These are phyloP conservation scores for Sebastes miniatus DNA, from an alignment of 2,797 vertebrate species.

Conservation along the genomic window DNA sequence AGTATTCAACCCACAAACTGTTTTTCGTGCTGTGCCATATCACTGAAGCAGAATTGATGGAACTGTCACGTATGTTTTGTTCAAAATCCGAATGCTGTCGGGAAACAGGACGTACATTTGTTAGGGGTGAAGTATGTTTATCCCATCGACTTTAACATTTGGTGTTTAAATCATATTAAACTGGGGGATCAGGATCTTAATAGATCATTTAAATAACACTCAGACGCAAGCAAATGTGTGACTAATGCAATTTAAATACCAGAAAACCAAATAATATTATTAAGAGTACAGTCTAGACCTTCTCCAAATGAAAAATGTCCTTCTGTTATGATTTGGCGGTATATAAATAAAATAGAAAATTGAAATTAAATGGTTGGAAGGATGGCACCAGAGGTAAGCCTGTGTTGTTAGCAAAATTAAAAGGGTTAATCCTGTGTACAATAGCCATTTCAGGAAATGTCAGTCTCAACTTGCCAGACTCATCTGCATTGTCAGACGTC, in stretches of 20 bases:
- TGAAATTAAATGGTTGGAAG: background rate
- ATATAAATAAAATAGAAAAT: too few relatives aligned
- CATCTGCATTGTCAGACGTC: background rate
- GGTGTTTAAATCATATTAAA: background rate
- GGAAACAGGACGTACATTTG: background rate
- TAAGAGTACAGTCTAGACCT: too few relatives aligned
- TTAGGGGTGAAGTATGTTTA: background rate
- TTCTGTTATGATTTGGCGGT: too few relatives aligned
- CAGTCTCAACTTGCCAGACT: background rate
- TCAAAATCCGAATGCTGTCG: background rate
- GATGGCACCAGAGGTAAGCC: background rate
- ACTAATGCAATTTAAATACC: background rate
- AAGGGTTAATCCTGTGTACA: background rate
- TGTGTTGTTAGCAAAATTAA: background rate
- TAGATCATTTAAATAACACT: background rate
- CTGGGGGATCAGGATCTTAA: background rate
- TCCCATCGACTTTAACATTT: background rate
- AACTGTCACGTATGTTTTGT: background rate
- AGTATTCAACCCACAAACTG: conserved; percentile 16
- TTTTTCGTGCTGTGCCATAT: conserved; percentile 10
- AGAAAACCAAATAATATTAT: background rate
- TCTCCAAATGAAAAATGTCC: too few relatives aligned
- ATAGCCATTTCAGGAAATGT: background rate
- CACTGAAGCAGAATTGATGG: background rate
- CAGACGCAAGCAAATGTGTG: background rate